These are phyloP conservation scores for Tetramorium bicarinatum DNA, from an alignment of 2,888 invertebrate species.

Conservation along the genomic window DNA sequence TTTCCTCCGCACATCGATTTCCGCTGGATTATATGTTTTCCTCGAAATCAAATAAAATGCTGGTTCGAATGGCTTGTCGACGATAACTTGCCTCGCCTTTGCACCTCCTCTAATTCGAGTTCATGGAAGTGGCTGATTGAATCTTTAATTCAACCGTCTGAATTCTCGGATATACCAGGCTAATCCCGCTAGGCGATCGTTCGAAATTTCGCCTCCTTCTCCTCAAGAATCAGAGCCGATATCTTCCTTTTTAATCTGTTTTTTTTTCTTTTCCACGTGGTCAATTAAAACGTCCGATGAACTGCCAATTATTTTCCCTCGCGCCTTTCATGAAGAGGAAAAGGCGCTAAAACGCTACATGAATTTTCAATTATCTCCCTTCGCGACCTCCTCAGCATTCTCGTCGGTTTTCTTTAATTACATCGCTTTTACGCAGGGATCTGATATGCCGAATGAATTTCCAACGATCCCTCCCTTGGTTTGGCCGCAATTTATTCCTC, in stretches of 20 bases:
- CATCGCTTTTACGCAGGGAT: conserved; percentile 17
- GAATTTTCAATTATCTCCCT: conserved; percentile 40
- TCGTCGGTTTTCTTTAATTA: conserved; percentile 33
- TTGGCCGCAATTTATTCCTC: conserved; percentile 16
- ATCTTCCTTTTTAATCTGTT: neutral
- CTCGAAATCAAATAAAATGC: neutral
- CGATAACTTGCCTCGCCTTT: neutral
- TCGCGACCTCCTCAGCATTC: neutral
- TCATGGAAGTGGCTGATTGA: neutral
- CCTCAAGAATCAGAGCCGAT: neutral
- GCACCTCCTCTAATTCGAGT: conserved; percentile 1
- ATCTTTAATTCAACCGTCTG: conserved; percentile 28
- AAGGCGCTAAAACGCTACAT: conserved; percentile 28
- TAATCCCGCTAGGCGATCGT: conserved; percentile 2
- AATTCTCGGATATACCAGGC: neutral
- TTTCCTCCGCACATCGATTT: conserved; percentile 24
- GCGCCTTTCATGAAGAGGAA: neutral
- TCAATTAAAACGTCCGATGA: conserved; percentile 13
- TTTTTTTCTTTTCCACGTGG: neutral
- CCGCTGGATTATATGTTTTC: conserved; percentile 21
- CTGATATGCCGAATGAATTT: conserved; percentile 45
- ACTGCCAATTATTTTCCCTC: neutral
- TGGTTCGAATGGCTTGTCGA: neutral
- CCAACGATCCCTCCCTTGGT: neutral
- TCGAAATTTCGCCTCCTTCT: neutral